phyloP scores from a whole-genome alignment of 2,888 invertebrate species.

The Abrostola tripartita region DNA sequence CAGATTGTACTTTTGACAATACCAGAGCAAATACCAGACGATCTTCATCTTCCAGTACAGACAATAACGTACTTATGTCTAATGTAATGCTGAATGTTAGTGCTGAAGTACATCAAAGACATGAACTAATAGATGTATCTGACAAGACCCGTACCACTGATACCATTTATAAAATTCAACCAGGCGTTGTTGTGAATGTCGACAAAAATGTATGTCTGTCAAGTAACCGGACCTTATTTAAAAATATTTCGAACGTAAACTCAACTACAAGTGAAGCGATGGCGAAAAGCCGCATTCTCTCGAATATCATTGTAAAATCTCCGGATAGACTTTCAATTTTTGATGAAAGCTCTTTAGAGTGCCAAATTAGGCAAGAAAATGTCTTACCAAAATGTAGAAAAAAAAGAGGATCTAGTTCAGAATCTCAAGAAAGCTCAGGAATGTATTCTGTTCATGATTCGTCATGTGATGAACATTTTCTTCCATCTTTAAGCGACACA shows the following conservation, averaged over 20 bases:
- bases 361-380: slow-evolving; percentile 6
- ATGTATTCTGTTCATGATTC: slow-evolving; percentile 34
- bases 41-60: slow-evolving; percentile 15
- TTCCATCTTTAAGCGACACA: slow-evolving; percentile 28
- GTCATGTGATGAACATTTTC: slow-evolving; percentile 30
- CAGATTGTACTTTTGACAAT: slow-evolving; percentile 21
- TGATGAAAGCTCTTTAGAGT: slow-evolving; percentile 8
- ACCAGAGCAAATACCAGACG: slow-evolving; percentile 19
- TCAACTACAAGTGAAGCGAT: slow-evolving; percentile 14
- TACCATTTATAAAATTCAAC: not conserved
- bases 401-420: slow-evolving; percentile 22
- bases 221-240: slow-evolving; percentile 18
- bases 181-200: slow-evolving; percentile 21
- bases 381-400: slow-evolving; percentile 9
- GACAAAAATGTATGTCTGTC: slow-evolving; percentile 21
- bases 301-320: slow-evolving; percentile 19
- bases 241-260: slow-evolving; percentile 13
- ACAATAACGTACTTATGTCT: slow-evolving; percentile 20
- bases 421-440: slow-evolving; percentile 16
- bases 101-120: slow-evolving; percentile 18
- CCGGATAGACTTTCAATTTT: slow-evolving; percentile 10
- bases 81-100: slow-evolving; percentile 12
- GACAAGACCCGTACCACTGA: slow-evolving; percentile 8
- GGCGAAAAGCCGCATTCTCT: slow-evolving; percentile 19
- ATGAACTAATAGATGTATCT: slow-evolving; percentile 17